Conservation (phyloP, 2,888 invertebrate genomes). For the Dorcus hopei region DNA sequence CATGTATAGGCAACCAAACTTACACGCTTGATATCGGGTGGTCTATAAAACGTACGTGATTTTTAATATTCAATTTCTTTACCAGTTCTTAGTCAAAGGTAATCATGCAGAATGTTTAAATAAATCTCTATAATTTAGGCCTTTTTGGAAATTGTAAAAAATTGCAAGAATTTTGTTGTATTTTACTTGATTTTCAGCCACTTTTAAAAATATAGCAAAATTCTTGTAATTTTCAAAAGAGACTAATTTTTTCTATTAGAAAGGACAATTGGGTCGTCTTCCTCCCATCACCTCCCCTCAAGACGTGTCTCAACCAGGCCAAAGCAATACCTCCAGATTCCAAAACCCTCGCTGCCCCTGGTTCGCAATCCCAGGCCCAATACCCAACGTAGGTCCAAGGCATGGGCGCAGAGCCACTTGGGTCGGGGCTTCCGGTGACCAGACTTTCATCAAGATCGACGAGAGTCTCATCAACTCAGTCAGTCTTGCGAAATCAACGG, state of each 20-base stretch:
- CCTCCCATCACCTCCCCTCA: slow-evolving; percentile 37
- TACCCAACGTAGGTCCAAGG: slow-evolving; percentile 80
- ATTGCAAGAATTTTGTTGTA: no score
- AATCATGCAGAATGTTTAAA: no score
- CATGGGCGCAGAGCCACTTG: slow-evolving; percentile 87
- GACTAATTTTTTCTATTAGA: slow-evolving; percentile 41
- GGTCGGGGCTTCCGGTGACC: slow-evolving; percentile 94
- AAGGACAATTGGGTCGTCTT: slow-evolving; percentile 62
- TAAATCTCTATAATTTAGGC: no score
- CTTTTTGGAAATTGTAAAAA: no score
- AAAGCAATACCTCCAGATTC: slow-evolving; percentile 37
- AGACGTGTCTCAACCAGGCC: slow-evolving; percentile 43
- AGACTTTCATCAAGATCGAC: slow-evolving; percentile 89
- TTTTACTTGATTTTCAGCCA: no score
- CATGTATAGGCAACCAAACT: no score
- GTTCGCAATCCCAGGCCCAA: slow-evolving; percentile 70
- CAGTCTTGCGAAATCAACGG: slow-evolving; percentile 81
- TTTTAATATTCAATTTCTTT: no score
- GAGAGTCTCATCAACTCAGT: slow-evolving; percentile 90
- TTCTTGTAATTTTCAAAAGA: no score
- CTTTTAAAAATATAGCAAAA: no score
- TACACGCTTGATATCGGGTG: no score
- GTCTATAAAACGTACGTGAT: no score
- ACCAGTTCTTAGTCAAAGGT: no score
- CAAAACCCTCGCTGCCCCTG: slow-evolving; percentile 55